Evolutionary conservation across 2,113 vertebrate genomes (phyloP).

Genomic region (Platanista minor): DNA sequence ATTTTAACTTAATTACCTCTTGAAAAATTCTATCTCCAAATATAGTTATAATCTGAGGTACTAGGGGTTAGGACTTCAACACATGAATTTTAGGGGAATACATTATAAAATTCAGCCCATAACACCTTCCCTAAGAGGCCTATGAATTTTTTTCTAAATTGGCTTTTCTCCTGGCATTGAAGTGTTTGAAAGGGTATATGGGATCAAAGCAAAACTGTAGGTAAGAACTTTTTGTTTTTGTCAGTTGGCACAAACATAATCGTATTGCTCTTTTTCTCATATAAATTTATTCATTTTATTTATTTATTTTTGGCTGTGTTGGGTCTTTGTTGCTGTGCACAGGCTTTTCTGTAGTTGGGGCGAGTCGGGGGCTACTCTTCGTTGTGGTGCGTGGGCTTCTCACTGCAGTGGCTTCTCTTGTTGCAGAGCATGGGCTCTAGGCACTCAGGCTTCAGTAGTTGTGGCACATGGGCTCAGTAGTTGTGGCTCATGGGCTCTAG

Average conservation of each 20-base stretch:
- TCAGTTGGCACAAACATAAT: background rate
- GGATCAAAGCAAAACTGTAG: background rate
- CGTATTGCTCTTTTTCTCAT: background rate
- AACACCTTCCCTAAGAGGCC: background rate
- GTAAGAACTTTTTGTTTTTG: background rate
- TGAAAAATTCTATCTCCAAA: background rate
- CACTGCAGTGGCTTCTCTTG: too few species aligned
- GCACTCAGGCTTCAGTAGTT: fast-evolving
- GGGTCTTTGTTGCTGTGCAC: too few species aligned
- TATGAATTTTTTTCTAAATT: background rate
- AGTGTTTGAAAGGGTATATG: background rate
- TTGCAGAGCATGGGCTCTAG: too few species aligned
- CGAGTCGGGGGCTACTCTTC: too few species aligned
- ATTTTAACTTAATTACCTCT: background rate
- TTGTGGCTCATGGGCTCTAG: too few species aligned
- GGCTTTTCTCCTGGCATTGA: background rate
- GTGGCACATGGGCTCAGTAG: too few species aligned
- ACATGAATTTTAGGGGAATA: background rate
- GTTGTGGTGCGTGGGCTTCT: too few species aligned
- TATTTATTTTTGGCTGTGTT: too few species aligned
- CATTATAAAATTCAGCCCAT: background rate
- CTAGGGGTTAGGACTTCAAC: background rate
- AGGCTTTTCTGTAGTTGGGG: too few species aligned
- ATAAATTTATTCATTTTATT: too few species aligned
- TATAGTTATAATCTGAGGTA: background rate